Evolutionary conservation across 2,888 invertebrate genomes (phyloP), one percentile per base, ranked within the genome.

Genomic region (Platycnemis pennipes): DNA sequence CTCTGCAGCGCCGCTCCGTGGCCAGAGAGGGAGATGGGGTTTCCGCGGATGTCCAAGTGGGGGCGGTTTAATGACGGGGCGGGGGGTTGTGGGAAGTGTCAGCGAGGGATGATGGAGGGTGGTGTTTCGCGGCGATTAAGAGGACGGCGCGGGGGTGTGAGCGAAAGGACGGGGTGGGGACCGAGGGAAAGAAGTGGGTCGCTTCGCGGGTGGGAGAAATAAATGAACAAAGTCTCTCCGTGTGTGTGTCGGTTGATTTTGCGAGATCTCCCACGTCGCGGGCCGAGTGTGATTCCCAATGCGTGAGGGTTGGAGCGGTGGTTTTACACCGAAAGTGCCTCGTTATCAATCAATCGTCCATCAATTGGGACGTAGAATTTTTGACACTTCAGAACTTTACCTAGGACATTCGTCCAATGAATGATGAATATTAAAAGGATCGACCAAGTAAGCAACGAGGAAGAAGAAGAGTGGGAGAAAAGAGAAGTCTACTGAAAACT

Each of bases 31-130:
- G 37, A 37, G 77, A 37, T 77, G 63, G 63, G 77, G 1, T 37
- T 77, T 77, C 77, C 37, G 77, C 77, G 77, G 77, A 77, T 77
- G 77, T 77, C 77, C 77, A 77, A 77, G 77, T 77, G 77, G 77
- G 31, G 31, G 77, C 13, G 77, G 77, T 16, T 2, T 22, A 22
- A 49, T 49, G 63, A 63, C 5, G n/a, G 77, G 37, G 31, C 37
- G 69, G 8, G 31, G 26, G 37, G 11, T 63, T 63, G 77, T 77
- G 77, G 77, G 77, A 77, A 77, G 77, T 77, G 77, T 77, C 77
- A 77, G 31, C 31, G 77, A 13, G 26, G 77, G 77, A 77, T 77
- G 77, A 37, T 63, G 63, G 63, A 77, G 77, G n/a, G 77, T 31
- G 77, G 77, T 11, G 37, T 77, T 31, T 13, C 37, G 31, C 1